Evolutionary conservation across 1,140 invertebrate species (phyloP).

Genomic region (Pseudomyrmex concolor): DNA sequence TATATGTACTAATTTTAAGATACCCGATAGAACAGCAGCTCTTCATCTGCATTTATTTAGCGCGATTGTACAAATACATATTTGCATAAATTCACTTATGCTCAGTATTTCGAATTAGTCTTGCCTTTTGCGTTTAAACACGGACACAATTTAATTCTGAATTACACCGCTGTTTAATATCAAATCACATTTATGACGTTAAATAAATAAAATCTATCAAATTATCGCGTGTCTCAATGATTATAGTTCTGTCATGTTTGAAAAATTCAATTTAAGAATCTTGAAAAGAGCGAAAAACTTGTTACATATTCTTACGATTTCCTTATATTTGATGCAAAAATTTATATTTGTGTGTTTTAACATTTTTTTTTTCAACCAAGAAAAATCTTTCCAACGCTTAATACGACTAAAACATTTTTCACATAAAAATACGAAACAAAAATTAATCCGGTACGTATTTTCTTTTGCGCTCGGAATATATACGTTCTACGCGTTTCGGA

Average conservation of each 20-base stretch:
- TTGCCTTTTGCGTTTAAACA: conserved; percentile 13
- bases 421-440: neutral
- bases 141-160: conserved; percentile 2
- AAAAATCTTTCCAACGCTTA: too few species aligned
- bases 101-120: conserved; percentile 35
- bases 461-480: neutral
- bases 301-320: too few species aligned
- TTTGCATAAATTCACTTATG: conserved; percentile 16
- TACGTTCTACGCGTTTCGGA: neutral
- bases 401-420: too few species aligned
- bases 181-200: neutral
- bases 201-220: neutral
- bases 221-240: neutral
- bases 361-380: too few species aligned
- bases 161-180: neutral
- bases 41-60: conserved; percentile 19
- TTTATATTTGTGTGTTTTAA: too few species aligned
- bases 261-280: neutral
- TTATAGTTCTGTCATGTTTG: too few species aligned
- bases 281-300: too few species aligned
- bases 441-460: neutral
- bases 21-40: conserved; percentile 16
- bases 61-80: conserved; percentile 38
- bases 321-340: too few species aligned
- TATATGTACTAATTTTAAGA: neutral